These are phyloP conservation scores for Malurus splendens DNA, from an alignment of 2,797 vertebrate genomes.

Conservation along the genomic window DNA sequence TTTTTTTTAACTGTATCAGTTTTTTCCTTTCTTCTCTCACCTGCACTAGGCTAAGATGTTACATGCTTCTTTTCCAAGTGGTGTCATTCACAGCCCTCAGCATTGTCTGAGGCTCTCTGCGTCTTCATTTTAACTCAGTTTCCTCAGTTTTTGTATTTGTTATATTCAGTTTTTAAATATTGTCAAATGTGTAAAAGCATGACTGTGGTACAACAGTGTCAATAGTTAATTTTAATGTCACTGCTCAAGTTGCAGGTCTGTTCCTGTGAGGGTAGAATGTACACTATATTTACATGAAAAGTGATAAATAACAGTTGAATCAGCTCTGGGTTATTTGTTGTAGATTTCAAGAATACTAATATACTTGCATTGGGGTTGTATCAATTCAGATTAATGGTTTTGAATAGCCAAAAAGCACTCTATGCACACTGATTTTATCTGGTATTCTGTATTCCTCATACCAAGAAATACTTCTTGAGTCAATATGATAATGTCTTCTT, in stretches of 20 bases:
- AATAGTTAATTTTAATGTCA: not conserved
- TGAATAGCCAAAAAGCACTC: not conserved
- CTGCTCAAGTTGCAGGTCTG: not conserved
- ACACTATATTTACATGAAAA: not conserved
- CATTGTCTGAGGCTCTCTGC: not conserved
- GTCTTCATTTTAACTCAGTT: not conserved
- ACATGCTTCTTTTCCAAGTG: not conserved
- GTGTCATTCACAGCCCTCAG: not conserved
- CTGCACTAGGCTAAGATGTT: not conserved
- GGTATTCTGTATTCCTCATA: not conserved
- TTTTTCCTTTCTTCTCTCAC: not conserved
- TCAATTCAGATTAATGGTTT: not conserved
- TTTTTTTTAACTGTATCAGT: not conserved
- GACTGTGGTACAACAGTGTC: not conserved
- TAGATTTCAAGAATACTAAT: not conserved
- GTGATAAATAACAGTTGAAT: not conserved
- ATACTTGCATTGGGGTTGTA: not conserved
- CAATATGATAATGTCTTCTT: not conserved
- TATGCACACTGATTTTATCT: not conserved
- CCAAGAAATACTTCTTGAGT: not conserved
- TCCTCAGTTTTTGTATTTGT: not conserved
- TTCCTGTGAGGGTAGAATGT: not conserved
- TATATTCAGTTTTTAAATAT: not conserved
- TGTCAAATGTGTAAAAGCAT: not conserved
- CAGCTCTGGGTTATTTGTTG: not conserved